phyloP scores from a whole-genome alignment of 2,888 invertebrate genomes.

The Sminthurinus aureus region DNA sequence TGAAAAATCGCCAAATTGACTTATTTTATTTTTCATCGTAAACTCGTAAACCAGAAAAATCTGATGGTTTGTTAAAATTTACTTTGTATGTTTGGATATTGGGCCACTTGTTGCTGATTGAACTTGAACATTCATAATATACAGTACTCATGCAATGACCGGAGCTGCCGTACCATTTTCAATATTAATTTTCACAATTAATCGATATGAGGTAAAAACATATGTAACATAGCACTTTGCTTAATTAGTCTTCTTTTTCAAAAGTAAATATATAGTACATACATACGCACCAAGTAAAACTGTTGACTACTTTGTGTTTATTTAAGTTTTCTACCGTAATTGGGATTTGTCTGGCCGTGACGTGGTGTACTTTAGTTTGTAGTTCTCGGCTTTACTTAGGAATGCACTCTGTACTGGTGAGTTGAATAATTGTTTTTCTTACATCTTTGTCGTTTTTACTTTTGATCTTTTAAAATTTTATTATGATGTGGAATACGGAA shows the following conservation, averaged over 20 bases:
- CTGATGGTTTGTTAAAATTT: too few species aligned
- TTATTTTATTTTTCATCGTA: too few species aligned
- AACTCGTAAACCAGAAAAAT: too few species aligned
- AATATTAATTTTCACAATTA: slow-evolving; percentile 79
- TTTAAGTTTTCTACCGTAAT: slow-evolving; percentile 65
- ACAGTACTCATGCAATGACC: slow-evolving; percentile 91
- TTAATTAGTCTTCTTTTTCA: neutral
- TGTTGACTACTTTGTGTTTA: slow-evolving; percentile 35
- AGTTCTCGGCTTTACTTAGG: slow-evolving; percentile 88
- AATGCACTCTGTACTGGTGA: slow-evolving; percentile 90
- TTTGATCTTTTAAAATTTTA: slow-evolving; percentile 40
- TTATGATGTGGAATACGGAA: too few species aligned
- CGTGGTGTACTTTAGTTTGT: slow-evolving; percentile 79
- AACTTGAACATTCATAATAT: neutral
- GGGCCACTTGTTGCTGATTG: neutral
- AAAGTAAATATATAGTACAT: neutral
- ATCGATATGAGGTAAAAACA: slow-evolving; percentile 73
- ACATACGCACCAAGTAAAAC: too few species aligned
- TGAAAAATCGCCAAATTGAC: too few species aligned
- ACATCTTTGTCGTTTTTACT: slow-evolving; percentile 30
- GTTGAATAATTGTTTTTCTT: slow-evolving; percentile 61
- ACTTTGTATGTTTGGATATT: too few species aligned
- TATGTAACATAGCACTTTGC: neutral
- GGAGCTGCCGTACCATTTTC: slow-evolving; percentile 88
- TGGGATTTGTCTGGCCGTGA: slow-evolving; percentile 64